phyloP scores from a whole-genome alignment of 2,113 vertebrate species.

The Sardina pilchardus region DNA sequence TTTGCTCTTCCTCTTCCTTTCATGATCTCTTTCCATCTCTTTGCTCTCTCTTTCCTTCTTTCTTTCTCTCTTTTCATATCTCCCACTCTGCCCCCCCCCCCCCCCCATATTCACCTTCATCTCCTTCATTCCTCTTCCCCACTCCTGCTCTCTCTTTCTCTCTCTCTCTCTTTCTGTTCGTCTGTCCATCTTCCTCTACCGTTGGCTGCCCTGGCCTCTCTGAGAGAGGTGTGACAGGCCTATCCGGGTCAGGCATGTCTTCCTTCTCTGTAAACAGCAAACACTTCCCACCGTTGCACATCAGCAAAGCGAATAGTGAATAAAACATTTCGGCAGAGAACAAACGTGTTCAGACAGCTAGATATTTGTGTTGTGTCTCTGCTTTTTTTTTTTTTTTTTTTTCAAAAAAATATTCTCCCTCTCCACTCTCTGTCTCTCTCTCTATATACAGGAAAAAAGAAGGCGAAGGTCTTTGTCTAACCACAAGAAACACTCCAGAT shows the following conservation, averaged over 20 bases:
- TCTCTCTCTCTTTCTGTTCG: background rate
- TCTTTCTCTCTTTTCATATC: background rate
- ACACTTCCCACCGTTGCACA: conserved; percentile 28
- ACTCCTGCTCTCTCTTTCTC: background rate
- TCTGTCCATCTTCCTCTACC: background rate
- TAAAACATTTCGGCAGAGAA: conserved; percentile 50
- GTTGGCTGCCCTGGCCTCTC: background rate
- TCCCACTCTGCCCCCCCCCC: background rate
- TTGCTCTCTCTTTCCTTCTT: background rate
- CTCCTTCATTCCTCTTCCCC: background rate
- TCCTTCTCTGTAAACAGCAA: conserved; percentile 43
- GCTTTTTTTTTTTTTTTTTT: conserved; percentile 14
- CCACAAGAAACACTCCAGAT: background rate
- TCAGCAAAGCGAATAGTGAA: conserved; percentile 38
- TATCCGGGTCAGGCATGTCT: conserved; percentile 50
- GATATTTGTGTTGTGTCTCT: conserved; percentile 11
- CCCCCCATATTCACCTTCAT: background rate
- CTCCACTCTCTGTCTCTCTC: background rate
- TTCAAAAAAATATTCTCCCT: background rate
- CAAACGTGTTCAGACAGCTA: conserved; percentile 30
- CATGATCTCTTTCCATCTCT: background rate
- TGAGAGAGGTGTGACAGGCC: background rate
- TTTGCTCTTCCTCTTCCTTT: background rate
- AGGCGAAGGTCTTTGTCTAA: background rate
- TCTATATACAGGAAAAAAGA: background rate